These are phyloP conservation scores for Psophia crepitans DNA, from an alignment of 2,113 vertebrate genomes.

Conservation along the genomic window DNA sequence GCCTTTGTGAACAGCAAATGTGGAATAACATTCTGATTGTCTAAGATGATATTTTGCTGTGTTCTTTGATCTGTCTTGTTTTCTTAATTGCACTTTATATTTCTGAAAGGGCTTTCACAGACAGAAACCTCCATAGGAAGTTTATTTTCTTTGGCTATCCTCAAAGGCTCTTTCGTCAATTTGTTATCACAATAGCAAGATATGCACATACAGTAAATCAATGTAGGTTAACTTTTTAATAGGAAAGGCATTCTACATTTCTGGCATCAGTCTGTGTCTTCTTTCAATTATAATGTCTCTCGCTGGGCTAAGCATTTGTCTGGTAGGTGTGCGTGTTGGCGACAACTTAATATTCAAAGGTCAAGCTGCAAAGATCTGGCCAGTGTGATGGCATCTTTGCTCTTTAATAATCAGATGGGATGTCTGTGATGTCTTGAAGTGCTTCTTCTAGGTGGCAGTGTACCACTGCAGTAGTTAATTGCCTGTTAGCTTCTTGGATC, in stretches of 20 bases:
- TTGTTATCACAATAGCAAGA: conserved; percentile 41
- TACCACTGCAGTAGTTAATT: conserved; percentile 53
- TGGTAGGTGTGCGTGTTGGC: neutral
- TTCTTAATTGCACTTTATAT: neutral
- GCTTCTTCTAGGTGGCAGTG: conserved; percentile 46
- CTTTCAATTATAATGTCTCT: conserved; percentile 45
- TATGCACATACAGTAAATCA: conserved; percentile 9
- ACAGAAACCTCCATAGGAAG: neutral
- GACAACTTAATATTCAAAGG: conserved; percentile 54
- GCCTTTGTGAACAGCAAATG: neutral
- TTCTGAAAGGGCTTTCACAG: neutral
- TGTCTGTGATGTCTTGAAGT: conserved; percentile 44
- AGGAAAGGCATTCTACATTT: neutral
- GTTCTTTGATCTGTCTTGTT: neutral
- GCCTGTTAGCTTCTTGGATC: conserved; percentile 53
- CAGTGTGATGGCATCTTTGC: conserved; percentile 22
- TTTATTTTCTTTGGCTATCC: neutral
- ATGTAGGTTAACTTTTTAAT: conserved; percentile 34
- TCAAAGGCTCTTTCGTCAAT: conserved; percentile 28
- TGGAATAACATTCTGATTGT: neutral
- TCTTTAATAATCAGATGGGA: conserved; percentile 54
- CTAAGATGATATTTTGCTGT: neutral
- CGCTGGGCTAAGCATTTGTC: conserved; percentile 26
- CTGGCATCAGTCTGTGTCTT: neutral
- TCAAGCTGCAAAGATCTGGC: conserved; percentile 33